phyloP scores from a whole-genome alignment of 2,888 invertebrate species.

The Ischnura elegans region DNA sequence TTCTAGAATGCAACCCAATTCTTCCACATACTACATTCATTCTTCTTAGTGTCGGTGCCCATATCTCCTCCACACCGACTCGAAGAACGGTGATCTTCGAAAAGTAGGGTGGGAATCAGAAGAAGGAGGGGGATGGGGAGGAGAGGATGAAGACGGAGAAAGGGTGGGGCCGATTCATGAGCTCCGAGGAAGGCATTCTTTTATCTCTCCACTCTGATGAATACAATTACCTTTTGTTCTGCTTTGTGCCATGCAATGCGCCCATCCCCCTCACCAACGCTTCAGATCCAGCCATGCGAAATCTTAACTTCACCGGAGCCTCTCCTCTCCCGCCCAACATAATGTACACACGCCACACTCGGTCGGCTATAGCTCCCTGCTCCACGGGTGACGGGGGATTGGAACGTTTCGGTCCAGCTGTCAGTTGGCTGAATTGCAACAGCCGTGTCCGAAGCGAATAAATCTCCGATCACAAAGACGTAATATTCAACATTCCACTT shows the following conservation, averaged over 20 bases:
- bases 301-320: neutral
- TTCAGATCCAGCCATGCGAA: neutral
- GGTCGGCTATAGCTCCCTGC: neutral
- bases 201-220: conserved; percentile 30
- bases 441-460: neutral
- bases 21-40: too few species aligned
- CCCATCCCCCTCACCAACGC: neutral
- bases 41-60: too few species aligned
- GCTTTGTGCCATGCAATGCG: neutral
- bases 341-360: neutral
- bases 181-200: conserved; percentile 12
- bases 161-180: neutral
- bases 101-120: conserved; percentile 15
- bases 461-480: too few species aligned
- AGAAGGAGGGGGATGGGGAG: too few species aligned
- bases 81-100: neutral
- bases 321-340: neutral
- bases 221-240: conserved; percentile 38
- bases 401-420: neutral
- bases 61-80: neutral
- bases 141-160: neutral
- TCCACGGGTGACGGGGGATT: neutral
- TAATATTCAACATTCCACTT: too few species aligned
- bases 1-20: neutral
- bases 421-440: neutral